Evolutionary conservation across 1,140 invertebrate genomes (phyloP).

Genomic region (Drosophila neocordata): DNA sequence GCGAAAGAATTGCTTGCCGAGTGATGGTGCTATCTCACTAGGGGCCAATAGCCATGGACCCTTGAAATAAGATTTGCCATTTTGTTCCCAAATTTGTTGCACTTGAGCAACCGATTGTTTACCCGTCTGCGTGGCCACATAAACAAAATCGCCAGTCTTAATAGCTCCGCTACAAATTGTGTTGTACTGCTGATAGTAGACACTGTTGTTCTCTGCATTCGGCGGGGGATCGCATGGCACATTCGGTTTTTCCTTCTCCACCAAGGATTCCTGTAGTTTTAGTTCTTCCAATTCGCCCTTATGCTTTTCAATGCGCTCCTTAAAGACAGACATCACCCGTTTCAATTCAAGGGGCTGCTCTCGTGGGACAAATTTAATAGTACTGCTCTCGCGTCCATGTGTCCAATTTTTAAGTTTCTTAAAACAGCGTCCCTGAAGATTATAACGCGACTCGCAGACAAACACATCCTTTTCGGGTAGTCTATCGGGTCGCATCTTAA

Average conservation of each 20-base stretch:
- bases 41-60: conserved; percentile 97
- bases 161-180: conserved; percentile 91
- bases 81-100: conserved; percentile 96
- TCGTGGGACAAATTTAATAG: conserved; percentile 87
- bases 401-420: conserved; percentile 98
- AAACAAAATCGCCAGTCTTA: conserved; percentile 96
- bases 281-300: conserved; percentile 95
- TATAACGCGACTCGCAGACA: conserved; percentile 98
- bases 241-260: conserved; percentile 90
- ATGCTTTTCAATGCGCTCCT: conserved; percentile 94
- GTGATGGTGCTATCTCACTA: conserved; percentile 89
- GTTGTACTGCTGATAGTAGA: conserved; percentile 96
- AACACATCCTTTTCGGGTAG: conserved; percentile 97
- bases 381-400: conserved; percentile 83
- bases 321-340: conserved; percentile 95
- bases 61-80: conserved; percentile 94
- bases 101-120: conserved; percentile 96
- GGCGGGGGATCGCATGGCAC: conserved; percentile 85
- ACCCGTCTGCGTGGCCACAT: conserved; percentile 93
- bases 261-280: conserved; percentile 90
- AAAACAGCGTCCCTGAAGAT: conserved; percentile 91
- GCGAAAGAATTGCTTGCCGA: conserved; percentile 89
- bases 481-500: conserved; percentile 93
- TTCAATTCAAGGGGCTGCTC: conserved; percentile 91
- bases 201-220: conserved; percentile 88